A percentile compares a stretch with the other conserved stretches of the same genome.
phyloP scores from a whole-genome alignment of 2,888 invertebrate species.

The Agapetus fuscipes region DNA sequence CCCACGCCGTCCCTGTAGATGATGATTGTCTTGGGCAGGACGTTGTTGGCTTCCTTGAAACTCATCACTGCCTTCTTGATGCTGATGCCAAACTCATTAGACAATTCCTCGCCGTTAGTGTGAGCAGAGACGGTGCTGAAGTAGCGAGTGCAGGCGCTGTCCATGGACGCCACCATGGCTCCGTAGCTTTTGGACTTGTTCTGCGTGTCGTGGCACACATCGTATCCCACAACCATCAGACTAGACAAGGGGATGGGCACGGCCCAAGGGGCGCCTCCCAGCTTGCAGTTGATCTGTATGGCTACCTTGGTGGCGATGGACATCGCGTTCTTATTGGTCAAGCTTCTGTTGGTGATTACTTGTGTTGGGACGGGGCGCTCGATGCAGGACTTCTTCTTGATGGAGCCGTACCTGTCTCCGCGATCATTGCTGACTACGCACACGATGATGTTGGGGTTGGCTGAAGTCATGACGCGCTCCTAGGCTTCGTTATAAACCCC shows the following conservation, averaged over 20 bases:
- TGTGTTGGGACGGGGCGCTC: constrained; percentile 66
- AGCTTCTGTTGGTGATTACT: constrained; percentile 42
- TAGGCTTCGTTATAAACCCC: constrained; percentile 49
- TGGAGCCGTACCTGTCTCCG: constrained; percentile 58
- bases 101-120: constrained; percentile 64
- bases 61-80: constrained; percentile 42
- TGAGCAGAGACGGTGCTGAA: constrained; percentile 68
- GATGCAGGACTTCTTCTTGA: constrained; percentile 78
- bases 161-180: constrained; percentile 69
- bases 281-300: constrained; percentile 87
- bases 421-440: constrained; percentile 46
- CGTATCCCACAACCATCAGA: constrained; percentile 80
- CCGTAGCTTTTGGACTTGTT: constrained; percentile 57
- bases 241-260: constrained; percentile 55
- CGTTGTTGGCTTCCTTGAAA: constrained; percentile 34
- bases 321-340: constrained; percentile 55
- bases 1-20: constrained; percentile 92
- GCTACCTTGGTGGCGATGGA: constrained; percentile 87
- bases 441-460: constrained; percentile 54
- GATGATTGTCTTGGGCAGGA: constrained; percentile 60
- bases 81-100: constrained; percentile 58
- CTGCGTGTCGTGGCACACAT: constrained; percentile 78
- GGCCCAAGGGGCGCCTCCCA: constrained; percentile 86
- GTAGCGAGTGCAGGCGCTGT: constrained; percentile 51
- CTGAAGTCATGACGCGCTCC: constrained; percentile 44